Evolutionary conservation across 2,113 vertebrate species (phyloP).

Genomic region (Dolichallabes microphthalmus): DNA sequence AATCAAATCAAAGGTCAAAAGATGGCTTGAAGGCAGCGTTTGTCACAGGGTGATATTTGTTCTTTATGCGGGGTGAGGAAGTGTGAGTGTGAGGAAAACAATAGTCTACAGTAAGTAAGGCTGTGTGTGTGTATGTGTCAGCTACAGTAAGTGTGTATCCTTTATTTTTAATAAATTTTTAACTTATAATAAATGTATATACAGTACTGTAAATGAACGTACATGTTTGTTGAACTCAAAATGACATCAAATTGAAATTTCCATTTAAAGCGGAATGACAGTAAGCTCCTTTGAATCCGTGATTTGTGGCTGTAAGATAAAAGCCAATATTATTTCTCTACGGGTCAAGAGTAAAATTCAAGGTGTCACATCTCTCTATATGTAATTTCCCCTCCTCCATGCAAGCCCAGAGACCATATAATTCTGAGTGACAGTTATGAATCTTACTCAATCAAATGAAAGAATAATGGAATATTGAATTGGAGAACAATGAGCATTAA

Average conservation of each 20-base stretch:
- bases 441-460: slow-evolving; percentile 44
- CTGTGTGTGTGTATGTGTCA: background rate
- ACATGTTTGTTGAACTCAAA: slow-evolving; percentile 11
- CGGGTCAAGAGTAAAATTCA: background rate
- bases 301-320: background rate
- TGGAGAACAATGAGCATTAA: slow-evolving; percentile 48
- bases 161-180: background rate
- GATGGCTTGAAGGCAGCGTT: background rate
- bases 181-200: too few relatives aligned
- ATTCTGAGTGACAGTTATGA: slow-evolving; percentile 43
- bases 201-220: background rate
- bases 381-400: background rate
- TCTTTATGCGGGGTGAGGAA: background rate
- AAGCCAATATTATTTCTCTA: background rate
- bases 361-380: slow-evolving; percentile 1
- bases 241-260: slow-evolving; percentile 1
- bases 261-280: background rate
- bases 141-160: background rate
- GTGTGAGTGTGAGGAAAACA: slow-evolving; percentile 26
- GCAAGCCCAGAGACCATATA: slow-evolving; percentile 18
- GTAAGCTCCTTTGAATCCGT: background rate
- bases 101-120: background rate
- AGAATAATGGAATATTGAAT: slow-evolving; percentile 39
- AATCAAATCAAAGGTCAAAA: background rate
- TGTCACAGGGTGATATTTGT: background rate